Evolutionary conservation across 1,140 invertebrate species (phyloP).

Genomic region (Drosophila virilis): DNA sequence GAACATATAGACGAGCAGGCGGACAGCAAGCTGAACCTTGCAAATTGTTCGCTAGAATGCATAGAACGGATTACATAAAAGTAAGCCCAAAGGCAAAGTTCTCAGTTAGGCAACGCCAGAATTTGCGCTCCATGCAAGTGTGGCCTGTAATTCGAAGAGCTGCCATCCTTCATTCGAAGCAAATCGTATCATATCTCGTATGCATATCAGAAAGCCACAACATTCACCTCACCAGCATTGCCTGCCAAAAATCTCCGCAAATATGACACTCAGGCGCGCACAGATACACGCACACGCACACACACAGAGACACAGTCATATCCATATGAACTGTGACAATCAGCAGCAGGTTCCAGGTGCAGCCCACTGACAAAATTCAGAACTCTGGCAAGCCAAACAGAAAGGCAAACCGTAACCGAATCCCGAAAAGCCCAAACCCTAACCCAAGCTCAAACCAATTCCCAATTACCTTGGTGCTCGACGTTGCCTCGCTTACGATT

Average conservation of each 20-base stretch:
- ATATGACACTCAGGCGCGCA: constrained; percentile 21
- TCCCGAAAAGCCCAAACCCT: neutral
- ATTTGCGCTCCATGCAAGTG: neutral
- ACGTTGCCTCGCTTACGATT: constrained; percentile 76
- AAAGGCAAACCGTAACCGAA: constrained; percentile 26
- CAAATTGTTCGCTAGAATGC: too few species aligned
- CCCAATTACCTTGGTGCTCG: constrained; percentile 64
- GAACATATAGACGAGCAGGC: too few species aligned
- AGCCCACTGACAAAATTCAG: constrained; percentile 17
- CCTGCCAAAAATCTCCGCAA: constrained; percentile 37
- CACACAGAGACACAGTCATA: neutral
- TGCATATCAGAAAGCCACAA: constrained; percentile 36
- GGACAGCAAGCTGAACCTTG: too few species aligned
- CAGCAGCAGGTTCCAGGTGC: constrained; percentile 3
- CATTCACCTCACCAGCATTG: constrained; percentile 19
- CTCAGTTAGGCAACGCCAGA: neutral
- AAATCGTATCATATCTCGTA: neutral
- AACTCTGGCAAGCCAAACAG: constrained; percentile 18
- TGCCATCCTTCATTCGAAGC: neutral
- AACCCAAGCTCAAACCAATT: constrained; percentile 48
- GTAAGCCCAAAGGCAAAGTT: too few species aligned
- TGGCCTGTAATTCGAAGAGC: neutral
- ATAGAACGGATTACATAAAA: too few species aligned
- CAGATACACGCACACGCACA: constrained; percentile 4
- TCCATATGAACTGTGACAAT: constrained; percentile 23